These are phyloP conservation scores for Stictocephala bisonia DNA, from an alignment of 2,888 invertebrate genomes.

Conservation along the genomic window DNA sequence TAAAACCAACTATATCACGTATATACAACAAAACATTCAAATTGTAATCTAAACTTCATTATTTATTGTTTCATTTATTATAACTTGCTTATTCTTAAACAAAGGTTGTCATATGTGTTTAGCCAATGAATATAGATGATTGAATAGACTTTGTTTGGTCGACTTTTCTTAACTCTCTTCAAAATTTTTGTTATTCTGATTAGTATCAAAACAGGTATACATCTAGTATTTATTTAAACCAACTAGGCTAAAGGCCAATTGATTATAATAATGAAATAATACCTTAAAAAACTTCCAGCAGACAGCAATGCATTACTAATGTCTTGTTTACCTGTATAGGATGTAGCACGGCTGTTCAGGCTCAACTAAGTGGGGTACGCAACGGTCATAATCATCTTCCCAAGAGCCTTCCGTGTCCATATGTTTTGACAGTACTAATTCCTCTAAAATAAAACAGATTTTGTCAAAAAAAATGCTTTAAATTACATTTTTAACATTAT, in stretches of 20 bases:
- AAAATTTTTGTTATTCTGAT: background rate
- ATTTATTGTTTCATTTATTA: too few relatives aligned
- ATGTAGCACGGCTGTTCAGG: conserved; percentile 92
- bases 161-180: background rate
- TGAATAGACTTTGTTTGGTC: background rate
- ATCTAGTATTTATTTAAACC: too few relatives aligned
- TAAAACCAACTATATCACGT: too few relatives aligned
- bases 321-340: conserved; percentile 79
- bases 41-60: too few relatives aligned
- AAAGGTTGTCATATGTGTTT: too few relatives aligned
- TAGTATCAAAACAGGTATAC: background rate
- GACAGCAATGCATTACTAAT: conserved; percentile 5
- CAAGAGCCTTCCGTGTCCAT: conserved; percentile 78
- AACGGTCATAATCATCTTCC: conserved; percentile 88
- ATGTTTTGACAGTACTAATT: conserved; percentile 75
- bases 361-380: conserved; percentile 76
- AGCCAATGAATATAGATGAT: background rate
- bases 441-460: conserved; percentile 71
- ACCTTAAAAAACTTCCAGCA: background rate
- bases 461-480: conserved; percentile 48
- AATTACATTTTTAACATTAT: background rate
- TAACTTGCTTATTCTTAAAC: too few relatives aligned
- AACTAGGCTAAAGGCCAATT: too few relatives aligned
- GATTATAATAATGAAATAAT: too few relatives aligned
- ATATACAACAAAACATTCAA: too few relatives aligned